phyloP scores from a whole-genome alignment of 2,113 vertebrate genomes.

The Engystomops pustulosus region DNA sequence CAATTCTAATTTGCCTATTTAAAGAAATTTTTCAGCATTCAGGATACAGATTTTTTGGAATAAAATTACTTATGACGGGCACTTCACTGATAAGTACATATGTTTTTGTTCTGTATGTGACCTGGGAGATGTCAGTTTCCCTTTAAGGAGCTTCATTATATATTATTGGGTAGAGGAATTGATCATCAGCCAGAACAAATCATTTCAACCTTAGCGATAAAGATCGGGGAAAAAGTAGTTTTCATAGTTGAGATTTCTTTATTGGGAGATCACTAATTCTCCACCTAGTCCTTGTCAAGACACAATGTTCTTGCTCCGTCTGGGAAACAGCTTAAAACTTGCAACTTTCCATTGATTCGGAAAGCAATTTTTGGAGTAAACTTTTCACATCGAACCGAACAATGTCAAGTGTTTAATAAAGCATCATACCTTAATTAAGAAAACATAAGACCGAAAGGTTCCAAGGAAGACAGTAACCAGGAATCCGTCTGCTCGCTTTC shows the following conservation, averaged over 20 bases:
- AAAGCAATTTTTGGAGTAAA: constrained; percentile 62
- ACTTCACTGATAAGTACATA: too few relatives aligned
- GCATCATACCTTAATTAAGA: constrained; percentile 64
- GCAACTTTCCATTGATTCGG: constrained; percentile 63
- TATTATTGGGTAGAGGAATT: neutral
- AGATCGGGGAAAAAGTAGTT: constrained; percentile 67
- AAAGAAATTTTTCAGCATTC: too few relatives aligned
- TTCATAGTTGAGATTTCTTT: constrained; percentile 68
- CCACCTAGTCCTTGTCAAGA: constrained; percentile 68
- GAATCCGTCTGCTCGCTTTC: neutral
- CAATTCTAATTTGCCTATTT: too few relatives aligned
- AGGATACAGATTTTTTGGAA: too few relatives aligned
- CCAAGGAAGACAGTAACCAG: neutral
- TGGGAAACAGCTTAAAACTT: constrained; percentile 67
- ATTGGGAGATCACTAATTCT: constrained; percentile 70
- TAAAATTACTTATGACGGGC: too few relatives aligned
- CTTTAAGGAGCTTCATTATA: neutral
- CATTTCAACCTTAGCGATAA: constrained; percentile 69
- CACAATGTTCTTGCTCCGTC: constrained; percentile 66
- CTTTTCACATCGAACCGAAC: constrained; percentile 59
- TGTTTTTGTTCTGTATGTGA: too few relatives aligned
- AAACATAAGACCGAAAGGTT: constrained; percentile 62
- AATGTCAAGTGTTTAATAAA: constrained; percentile 66
- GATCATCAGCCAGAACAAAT: constrained; percentile 59
- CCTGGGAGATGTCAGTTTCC: too few relatives aligned